These are phyloP conservation scores for Choreutis nemorana DNA, from an alignment of 2,888 invertebrate genomes.

Conservation along the genomic window DNA sequence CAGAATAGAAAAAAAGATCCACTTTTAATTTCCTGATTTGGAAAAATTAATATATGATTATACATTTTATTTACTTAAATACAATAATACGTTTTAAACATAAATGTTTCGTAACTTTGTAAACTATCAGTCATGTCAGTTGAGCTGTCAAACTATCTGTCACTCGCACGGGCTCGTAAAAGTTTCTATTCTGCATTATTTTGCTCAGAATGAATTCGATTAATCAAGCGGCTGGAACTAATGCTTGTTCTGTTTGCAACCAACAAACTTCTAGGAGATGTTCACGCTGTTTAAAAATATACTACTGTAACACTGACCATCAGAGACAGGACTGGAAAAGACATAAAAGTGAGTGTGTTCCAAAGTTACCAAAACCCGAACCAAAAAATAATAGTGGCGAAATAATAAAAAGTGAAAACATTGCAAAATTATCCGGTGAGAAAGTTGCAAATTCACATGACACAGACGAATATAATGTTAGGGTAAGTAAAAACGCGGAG, in stretches of 20 bases:
- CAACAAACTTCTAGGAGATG: conserved; percentile 73
- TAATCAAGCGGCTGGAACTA: conserved; percentile 54
- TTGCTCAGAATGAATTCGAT: conserved; percentile 57
- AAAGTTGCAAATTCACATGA: neutral
- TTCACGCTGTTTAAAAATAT: conserved; percentile 74
- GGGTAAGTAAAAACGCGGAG: conserved; percentile 15
- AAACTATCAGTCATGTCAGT: no score
- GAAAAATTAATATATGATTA: no score
- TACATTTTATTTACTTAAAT: no score
- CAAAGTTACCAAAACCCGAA: conserved; percentile 41
- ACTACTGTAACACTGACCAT: conserved; percentile 83
- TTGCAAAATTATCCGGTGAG: conserved; percentile 15
- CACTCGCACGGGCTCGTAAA: no score
- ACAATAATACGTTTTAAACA: no score
- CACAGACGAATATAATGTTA: neutral
- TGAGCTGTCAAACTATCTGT: no score
- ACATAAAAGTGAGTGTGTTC: conserved; percentile 72
- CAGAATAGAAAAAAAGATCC: no score
- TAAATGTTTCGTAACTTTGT: no score
- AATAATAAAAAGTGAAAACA: conserved; percentile 20
- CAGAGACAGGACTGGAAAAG: conserved; percentile 81
- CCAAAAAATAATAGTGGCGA: conserved; percentile 21
- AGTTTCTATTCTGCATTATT: no score
- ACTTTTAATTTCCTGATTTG: no score
- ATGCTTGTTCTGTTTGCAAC: conserved; percentile 69